phyloP scores from a whole-genome alignment of 2,888 invertebrate species.

The Oxytorus armatus region DNA sequence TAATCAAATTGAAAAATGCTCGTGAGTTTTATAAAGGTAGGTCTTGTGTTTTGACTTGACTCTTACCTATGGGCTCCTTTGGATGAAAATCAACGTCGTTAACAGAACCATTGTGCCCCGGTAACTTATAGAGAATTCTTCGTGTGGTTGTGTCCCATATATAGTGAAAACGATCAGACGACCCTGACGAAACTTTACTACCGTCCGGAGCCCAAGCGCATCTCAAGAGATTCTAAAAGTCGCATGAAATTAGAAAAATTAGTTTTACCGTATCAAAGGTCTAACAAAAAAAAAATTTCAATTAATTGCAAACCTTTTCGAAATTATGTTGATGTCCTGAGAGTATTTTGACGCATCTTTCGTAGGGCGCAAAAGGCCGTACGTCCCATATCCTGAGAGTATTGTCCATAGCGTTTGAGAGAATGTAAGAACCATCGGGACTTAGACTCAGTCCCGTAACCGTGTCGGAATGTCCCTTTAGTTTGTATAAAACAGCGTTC shows the following conservation, averaged over 20 bases:
- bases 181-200: slow-evolving; percentile 95
- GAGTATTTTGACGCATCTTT: slow-evolving; percentile 96
- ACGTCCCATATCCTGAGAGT: slow-evolving; percentile 98
- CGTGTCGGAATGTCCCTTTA: slow-evolving; percentile 98
- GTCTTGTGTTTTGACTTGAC: neutral
- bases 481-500: slow-evolving; percentile 92
- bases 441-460: slow-evolving; percentile 95
- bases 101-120: slow-evolving; percentile 99
- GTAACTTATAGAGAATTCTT: slow-evolving; percentile 97
- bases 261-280: too few relatives aligned
- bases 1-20: neutral
- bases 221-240: slow-evolving; percentile 90
- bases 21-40: neutral
- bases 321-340: slow-evolving; percentile 98
- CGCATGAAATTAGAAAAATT: too few relatives aligned
- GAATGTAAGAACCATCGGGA: slow-evolving; percentile 93
- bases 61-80: slow-evolving; percentile 92
- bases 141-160: slow-evolving; percentile 98
- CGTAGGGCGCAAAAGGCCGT: slow-evolving; percentile 96
- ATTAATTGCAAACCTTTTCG: slow-evolving; percentile 89
- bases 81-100: slow-evolving; percentile 98
- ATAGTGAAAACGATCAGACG: slow-evolving; percentile 97
- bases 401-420: slow-evolving; percentile 99
- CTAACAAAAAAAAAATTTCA: neutral
- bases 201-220: slow-evolving; percentile 98